Percentiles rank a stretch among this genome's conserved stretches.
Conservation (phyloP, 2,113 vertebrate genomes). For the Atlantisia rogersi region DNA sequence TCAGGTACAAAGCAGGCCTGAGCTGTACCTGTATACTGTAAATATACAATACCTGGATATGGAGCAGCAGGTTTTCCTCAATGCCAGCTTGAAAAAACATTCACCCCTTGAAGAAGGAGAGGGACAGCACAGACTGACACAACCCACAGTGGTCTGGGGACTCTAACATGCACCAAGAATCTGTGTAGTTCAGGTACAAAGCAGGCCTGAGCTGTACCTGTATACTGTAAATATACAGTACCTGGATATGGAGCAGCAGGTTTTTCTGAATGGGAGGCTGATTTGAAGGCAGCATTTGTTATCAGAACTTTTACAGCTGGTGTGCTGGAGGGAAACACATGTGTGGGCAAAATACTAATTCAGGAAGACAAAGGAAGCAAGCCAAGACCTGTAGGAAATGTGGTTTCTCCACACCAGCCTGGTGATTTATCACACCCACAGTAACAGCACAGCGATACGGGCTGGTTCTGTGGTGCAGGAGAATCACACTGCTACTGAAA, state of each 20-base stretch:
- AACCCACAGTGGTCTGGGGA: neutral
- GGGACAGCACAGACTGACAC: accelerated
- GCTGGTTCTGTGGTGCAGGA: accelerated
- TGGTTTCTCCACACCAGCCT: neutral
- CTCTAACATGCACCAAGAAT: neutral
- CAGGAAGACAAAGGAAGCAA: neutral
- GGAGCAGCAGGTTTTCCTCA: neutral
- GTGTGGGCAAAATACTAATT: neutral
- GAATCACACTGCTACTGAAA: neutral
- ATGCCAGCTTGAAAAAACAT: neutral
- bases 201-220: neutral
- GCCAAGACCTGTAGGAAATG: neutral
- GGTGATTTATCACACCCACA: neutral
- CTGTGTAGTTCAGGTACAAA: neutral
- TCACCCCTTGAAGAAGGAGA: neutral
- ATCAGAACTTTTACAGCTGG: accelerated
- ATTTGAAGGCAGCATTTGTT: neutral
- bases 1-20: neutral
- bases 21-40: neutral
- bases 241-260: neutral
- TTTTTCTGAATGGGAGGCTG: neutral
- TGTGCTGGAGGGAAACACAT: accelerated
- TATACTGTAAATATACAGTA: too few relatives aligned
- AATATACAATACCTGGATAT: too few relatives aligned
- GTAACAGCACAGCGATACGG: neutral